phyloP scores from a whole-genome alignment of 2,797 vertebrate genomes.

The Girardinus metallicus region DNA sequence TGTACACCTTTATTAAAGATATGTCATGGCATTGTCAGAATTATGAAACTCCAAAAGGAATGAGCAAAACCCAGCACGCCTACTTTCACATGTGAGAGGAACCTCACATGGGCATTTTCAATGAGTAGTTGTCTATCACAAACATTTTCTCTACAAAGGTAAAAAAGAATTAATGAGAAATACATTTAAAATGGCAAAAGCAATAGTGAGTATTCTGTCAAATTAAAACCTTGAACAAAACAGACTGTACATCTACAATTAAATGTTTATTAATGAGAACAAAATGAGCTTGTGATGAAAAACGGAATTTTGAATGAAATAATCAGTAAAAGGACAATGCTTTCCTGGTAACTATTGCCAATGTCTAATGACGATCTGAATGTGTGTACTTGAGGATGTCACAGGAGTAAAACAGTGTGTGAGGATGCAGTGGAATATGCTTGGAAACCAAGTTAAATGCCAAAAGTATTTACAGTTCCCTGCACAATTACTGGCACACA shows the following conservation, averaged over 20 bases:
- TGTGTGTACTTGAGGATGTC: not conserved
- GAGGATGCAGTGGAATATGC: not conserved
- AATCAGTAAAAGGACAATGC: not conserved
- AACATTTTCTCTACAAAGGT: not conserved
- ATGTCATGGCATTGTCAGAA: constrained; percentile 6
- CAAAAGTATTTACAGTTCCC: not conserved
- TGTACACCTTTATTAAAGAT: constrained; percentile 30
- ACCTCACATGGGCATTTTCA: not conserved
- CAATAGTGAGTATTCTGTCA: not conserved
- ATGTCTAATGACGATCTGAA: not conserved
- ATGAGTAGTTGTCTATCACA: not conserved
- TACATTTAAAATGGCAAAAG: not conserved
- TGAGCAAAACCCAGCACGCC: not conserved
- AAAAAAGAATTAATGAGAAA: not conserved
- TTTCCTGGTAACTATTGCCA: not conserved
- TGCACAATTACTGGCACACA: not conserved
- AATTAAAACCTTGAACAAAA: not conserved
- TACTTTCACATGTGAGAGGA: constrained; percentile 10
- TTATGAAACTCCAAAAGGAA: not conserved
- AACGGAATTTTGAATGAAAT: not conserved
- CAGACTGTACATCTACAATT: not conserved
- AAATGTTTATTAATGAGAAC: not conserved
- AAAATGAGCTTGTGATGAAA: not conserved
- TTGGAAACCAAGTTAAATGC: not conserved
- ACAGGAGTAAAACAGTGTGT: not conserved